Evolutionary conservation across 1,140 invertebrate species (phyloP), one percentile per base, ranked within the genome.

Genomic region (Brachionus koreanus): DNA sequence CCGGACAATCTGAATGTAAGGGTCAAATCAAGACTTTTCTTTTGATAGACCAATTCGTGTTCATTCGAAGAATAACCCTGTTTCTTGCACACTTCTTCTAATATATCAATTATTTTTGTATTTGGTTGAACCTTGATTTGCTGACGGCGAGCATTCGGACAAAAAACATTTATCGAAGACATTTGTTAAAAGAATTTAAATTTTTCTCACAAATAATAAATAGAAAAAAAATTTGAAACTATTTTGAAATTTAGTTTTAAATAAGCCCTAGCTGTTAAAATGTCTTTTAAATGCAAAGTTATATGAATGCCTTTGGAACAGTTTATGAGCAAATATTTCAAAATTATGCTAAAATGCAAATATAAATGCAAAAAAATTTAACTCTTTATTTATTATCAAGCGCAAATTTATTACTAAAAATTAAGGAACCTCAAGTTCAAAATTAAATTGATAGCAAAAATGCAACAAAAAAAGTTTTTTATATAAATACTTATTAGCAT

Each of bases 31-130:
- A 79, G 9, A 37, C 29, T 57, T 42, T 42, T 57, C 35, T 79
- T 79, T 57, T 79, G 39, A 19, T 79, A 65, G 25, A 79, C 76
- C 23, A 79, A 13, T 43, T 79, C 76, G 25, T 79, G 49, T n/a
- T 79, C 76, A 43, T 79, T 61, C 49, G 49, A 49, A 10, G 33
- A 29, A 23, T 39, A 65, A 6, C 76, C 76, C 16, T 79, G 76
- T 35, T 65, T 79, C 42, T 61, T 79, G 37, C 76, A 79, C 35
- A 65, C 76, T 65, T 79, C 76, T 42, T 79, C 76, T 23, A 79
- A 43, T n/a, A 79, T 79, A 29, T 79, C 76, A 7, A 79, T 35
- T 13, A 79, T 39, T 35, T 79, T 79, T 5, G 76, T 79, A 10
- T 33, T 25, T 42, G 76, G 49, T 61, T 79, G 76, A 3, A 79